These are phyloP conservation scores for Sciurus niger DNA, from an alignment of 2,113 vertebrate species.

Conservation along the genomic window DNA sequence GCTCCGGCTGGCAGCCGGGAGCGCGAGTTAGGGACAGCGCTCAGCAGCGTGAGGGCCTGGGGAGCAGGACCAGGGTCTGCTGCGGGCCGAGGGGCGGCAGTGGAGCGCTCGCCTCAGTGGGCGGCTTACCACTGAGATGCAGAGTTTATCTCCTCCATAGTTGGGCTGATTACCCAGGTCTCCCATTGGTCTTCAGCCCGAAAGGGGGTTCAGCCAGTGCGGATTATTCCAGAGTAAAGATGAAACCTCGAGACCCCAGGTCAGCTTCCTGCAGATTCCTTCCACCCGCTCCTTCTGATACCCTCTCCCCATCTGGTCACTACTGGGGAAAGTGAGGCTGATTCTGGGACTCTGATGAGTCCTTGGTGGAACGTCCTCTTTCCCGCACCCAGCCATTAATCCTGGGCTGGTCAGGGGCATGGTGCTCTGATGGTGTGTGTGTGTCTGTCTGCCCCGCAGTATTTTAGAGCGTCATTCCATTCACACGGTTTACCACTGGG, in stretches of 20 bases:
- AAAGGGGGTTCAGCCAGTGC: not conserved
- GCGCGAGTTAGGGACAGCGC: fast-evolving
- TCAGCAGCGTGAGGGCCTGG: fast-evolving
- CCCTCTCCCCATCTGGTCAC: fast-evolving
- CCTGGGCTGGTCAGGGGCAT: too few relatives aligned
- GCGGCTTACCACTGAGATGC: not conserved
- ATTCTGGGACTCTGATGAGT: not conserved
- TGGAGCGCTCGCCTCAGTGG: not conserved
- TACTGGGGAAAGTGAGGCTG: not conserved
- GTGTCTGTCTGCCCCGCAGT: too few relatives aligned
- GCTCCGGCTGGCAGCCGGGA: fast-evolving
- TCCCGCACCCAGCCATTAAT: not conserved
- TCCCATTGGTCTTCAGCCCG: not conserved
- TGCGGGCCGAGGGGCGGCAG: fast-evolving
- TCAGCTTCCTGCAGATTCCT: not conserved
- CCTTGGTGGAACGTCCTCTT: not conserved
- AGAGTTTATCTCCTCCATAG: not conserved
- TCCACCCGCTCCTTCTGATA: not conserved
- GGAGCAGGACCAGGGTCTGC: fast-evolving
- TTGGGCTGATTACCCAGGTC: not conserved
- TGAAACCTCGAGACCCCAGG: not conserved
- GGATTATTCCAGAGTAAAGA: not conserved
- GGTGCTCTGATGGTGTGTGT: too few relatives aligned
- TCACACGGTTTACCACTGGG: not conserved
- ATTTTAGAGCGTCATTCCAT: not conserved